These are phyloP conservation scores for Vulpes vulpes DNA, from an alignment of 2,113 vertebrate genomes.

Conservation along the genomic window DNA sequence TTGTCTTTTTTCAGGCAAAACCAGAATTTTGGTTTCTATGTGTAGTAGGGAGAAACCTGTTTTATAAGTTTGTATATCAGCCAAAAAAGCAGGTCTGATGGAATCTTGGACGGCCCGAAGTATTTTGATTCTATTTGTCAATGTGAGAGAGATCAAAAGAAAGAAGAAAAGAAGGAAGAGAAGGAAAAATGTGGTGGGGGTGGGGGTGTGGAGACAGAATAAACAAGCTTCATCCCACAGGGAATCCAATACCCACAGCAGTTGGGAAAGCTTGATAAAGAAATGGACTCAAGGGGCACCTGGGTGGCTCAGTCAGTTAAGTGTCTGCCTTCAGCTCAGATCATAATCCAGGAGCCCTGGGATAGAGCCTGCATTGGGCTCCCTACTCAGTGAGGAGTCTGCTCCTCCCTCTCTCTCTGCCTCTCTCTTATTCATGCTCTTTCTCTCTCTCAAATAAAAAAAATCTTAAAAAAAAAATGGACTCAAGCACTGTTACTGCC, in stretches of 20 bases:
- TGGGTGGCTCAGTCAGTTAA: background rate
- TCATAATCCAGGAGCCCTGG: background rate
- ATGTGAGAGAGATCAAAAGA: background rate
- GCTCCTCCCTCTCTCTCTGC: background rate
- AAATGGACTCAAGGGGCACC: conserved; percentile 3
- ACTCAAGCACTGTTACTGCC: conserved; percentile 22
- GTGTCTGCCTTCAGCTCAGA: background rate
- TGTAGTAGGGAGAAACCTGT: background rate
- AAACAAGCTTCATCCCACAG: background rate
- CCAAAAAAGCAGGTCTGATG: background rate
- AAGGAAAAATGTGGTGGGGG: background rate
- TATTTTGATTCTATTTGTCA: background rate
- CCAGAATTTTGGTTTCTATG: background rate
- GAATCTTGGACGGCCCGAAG: background rate
- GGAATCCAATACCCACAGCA: background rate
- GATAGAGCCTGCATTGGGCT: background rate
- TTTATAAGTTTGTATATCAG: background rate
- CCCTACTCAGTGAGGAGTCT: background rate
- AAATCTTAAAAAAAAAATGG: background rate
- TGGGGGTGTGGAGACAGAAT: background rate
- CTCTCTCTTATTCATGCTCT: background rate
- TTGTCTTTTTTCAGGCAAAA: too few relatives aligned
- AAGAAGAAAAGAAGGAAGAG: background rate
- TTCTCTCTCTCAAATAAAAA: background rate
- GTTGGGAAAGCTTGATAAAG: background rate